Evolutionary conservation across 2,113 vertebrate species (phyloP), one percentile per base, ranked within the genome.

Genomic region (Datnioides undecimradiatus): DNA sequence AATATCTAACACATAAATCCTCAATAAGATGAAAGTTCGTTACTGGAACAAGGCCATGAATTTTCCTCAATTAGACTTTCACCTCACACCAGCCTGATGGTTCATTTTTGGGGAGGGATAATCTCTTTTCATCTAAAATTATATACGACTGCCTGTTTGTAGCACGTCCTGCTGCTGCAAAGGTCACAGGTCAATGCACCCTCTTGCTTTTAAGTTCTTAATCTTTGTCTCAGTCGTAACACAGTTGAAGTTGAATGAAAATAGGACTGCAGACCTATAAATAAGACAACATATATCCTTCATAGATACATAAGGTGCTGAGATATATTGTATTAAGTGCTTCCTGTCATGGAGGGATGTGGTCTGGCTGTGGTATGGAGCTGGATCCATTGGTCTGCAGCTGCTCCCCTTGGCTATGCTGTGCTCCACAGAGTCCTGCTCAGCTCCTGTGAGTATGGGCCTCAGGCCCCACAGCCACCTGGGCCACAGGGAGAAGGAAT

Each of bases 401-500:
- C 88, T 91, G 87, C 82, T 88, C 73, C 67, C 70, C 65, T 83
- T 67, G 83, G 86, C 84, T 82, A 83, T 75, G 78, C 80, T 60
- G 80, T 41, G 83, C 74, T 91, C 83, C 88, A 81, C 72, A 79
- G 84, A 70, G 80, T 66, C 79, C 43, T 4, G 64, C 84, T 81
- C 87, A 78, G 62, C 82, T 88, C 78, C 91, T 87, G 78, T 31
- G 84, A 88, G 85, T 86, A 78, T 77, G 81, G 82, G 83, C 89
- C 91, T 88, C 76, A 12, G 86, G 91, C 93, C 93, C 90, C 87
- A 86, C 90, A 83, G 81, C 92, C 93, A 93, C 91, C 93, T 93
- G 92, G 92, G 89, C 91, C 87, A 90, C 78, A 87, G 83, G 90
- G 91, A 84, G 75, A 89, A 92, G 92, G 93, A 94, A 94, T 95